Base-by-base conservation (phyloP, 2,888 invertebrate species). In the Reticulitermes lucifugus region DNA sequence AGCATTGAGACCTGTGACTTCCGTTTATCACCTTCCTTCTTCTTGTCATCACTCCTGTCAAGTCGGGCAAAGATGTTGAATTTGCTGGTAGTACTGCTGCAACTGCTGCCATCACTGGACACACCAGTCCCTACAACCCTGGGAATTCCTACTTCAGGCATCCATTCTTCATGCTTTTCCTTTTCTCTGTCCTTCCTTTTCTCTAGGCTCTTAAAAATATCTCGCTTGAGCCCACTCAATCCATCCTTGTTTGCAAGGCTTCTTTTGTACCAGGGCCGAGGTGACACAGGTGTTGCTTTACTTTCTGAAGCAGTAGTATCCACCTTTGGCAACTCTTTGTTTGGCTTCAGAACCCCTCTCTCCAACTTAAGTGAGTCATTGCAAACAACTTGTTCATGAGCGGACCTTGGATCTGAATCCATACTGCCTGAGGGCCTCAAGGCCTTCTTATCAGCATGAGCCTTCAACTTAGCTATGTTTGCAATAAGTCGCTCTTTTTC, bases 191-290 rank as follows among this genome's bases (percentile, higher is more conserved):
- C 85, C 71, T 85, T 87, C 59, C 87, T 85, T 84, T 87, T 87
- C 81, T 87, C 87, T 46, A 87, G 77, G 71, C 87, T 85, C 83
- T 87, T 86, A 85, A 87, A 87, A 41, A 87, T 86, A 70, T 85
- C 86, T 87, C 79, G 87, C 87, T 88, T 90, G 87, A 87, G 88
- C 82, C 86, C 89, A 86, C 87, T 88, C 87, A 87, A 88, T 88
- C 89, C 89, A 59, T 89, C 88, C 22, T 88, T 89, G 59, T 88
- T 88, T 55, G 88, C 86, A 86, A 90, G 88, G 88, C 91, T 91
- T 84, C 95, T 91, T 89, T 94, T 95, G 89, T 94, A 95, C 95
- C 95, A 95, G 22, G 94, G 94, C 88, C 93, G 91, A 0, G 94
- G 94, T 86, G 93, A 92, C 14, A 91, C 89, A 35, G 91, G 89